Evolutionary conservation across 2,888 invertebrate genomes (phyloP).

Genomic region (Tiliacea aurago): DNA sequence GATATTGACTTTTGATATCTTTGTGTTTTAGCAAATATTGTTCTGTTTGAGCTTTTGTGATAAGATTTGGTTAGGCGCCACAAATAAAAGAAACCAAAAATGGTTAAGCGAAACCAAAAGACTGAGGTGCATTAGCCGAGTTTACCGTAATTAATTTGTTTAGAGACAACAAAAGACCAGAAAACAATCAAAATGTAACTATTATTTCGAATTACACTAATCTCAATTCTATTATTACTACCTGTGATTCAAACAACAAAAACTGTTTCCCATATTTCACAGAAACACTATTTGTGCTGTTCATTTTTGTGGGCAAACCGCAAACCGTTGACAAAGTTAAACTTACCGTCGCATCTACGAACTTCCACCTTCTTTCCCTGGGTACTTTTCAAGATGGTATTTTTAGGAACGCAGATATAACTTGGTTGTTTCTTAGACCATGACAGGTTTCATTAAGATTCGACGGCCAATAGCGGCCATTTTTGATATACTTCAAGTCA

Average conservation of each 20-base stretch:
- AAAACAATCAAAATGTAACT: constrained; percentile 1
- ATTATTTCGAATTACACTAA: not conserved
- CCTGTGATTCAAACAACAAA: constrained; percentile 41
- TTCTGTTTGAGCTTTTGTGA: constrained; percentile 5
- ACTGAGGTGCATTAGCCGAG: not conserved
- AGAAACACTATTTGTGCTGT: constrained; percentile 56
- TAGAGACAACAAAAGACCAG: not conserved
- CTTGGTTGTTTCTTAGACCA: constrained; percentile 63
- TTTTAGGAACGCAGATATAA: constrained; percentile 50
- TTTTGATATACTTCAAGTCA: constrained; percentile 52
- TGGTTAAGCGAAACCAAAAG: not conserved
- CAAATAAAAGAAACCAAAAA: constrained; percentile 3
- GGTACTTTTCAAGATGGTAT: not conserved
- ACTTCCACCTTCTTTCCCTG: constrained; percentile 10
- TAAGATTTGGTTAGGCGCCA: constrained; percentile 19
- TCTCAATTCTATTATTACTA: constrained; percentile 35
- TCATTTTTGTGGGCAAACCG: constrained; percentile 64
- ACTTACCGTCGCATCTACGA: constrained; percentile 16
- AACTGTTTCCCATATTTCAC: constrained; percentile 68
- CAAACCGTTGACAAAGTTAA: constrained; percentile 57
- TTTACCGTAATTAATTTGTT: not conserved
- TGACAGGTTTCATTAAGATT: constrained; percentile 70
- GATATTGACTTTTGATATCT: constrained; percentile 15
- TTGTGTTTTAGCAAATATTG: constrained; percentile 13
- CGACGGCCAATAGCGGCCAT: constrained; percentile 54